phyloP scores from a whole-genome alignment of 2,888 invertebrate species.

The Rhynchonema sp. region DNA sequence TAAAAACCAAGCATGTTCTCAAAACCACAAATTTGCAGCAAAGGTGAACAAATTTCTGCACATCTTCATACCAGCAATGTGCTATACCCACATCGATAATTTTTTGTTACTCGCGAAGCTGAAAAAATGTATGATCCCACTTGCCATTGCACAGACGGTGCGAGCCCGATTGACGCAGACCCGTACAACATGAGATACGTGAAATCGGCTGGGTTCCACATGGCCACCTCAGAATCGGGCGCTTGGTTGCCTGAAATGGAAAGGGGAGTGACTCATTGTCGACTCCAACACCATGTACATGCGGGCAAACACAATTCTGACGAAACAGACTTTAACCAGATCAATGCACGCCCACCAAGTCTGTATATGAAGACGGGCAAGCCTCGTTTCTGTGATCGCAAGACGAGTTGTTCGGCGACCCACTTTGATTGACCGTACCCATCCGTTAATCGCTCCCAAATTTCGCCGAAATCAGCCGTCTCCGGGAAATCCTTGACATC shows the following conservation, averaged over 20 bases:
- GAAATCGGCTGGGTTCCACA: slow-evolving; percentile 32
- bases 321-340: too few relatives aligned
- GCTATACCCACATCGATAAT: too few relatives aligned
- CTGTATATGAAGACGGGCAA: slow-evolving; percentile 31
- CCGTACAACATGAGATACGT: slow-evolving; percentile 29
- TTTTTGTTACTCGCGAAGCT: too few relatives aligned
- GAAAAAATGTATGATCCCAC: too few relatives aligned
- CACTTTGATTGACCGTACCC: slow-evolving; percentile 34
- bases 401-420: slow-evolving; percentile 32
- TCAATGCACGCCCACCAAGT: slow-evolving; percentile 27
- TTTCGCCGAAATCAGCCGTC: slow-evolving; percentile 19
- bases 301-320: too few relatives aligned
- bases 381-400: slow-evolving; percentile 26
- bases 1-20: too few relatives aligned
- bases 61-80: too few relatives aligned
- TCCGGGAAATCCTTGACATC: slow-evolving; percentile 25
- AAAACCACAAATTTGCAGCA: too few relatives aligned
- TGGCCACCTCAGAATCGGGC: slow-evolving; percentile 24
- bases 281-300: too few relatives aligned
- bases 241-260: slow-evolving; percentile 24
- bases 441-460: slow-evolving; percentile 21
- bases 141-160: too few relatives aligned
- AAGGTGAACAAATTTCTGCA: too few relatives aligned
- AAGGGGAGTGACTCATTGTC: background rate
- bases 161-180: slow-evolving; percentile 19